phyloP scores from a whole-genome alignment of 2,797 vertebrate genomes.

The Myripristis murdjan region DNA sequence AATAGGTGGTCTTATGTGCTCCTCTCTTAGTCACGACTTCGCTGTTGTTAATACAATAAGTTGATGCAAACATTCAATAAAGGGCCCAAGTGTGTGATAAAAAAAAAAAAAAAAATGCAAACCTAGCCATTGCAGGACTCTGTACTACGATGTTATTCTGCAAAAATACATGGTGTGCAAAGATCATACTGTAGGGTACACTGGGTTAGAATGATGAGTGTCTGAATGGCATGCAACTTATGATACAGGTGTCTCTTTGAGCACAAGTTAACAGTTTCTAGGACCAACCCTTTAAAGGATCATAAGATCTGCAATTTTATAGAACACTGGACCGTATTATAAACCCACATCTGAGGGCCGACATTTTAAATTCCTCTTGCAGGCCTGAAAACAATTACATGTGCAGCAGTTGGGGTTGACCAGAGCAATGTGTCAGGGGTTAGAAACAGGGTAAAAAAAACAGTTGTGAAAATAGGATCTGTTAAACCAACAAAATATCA shows the following conservation, averaged over 20 bases:
- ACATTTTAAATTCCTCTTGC: not conserved
- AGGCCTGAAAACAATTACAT: constrained; percentile 42
- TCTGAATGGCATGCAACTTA: constrained; percentile 82
- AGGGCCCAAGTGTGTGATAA: constrained; percentile 72
- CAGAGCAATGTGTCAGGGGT: constrained; percentile 46
- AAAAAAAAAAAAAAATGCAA: constrained; percentile 74
- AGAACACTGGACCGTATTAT: constrained; percentile 1
- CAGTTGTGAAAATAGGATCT: constrained; percentile 35
- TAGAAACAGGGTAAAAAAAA: constrained; percentile 39
- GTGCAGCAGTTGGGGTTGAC: constrained; percentile 60
- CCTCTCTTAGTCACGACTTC: constrained; percentile 57
- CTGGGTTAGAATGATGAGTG: constrained; percentile 67
- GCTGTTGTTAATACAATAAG: constrained; percentile 56
- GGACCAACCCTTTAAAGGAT: constrained; percentile 30
- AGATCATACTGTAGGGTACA: constrained; percentile 81
- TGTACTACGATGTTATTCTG: constrained; percentile 77
- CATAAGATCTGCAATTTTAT: not conserved
- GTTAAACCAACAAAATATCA: constrained; percentile 26
- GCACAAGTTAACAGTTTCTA: constrained; percentile 74
- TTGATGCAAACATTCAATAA: constrained; percentile 78
- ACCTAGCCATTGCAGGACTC: constrained; percentile 67
- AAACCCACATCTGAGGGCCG: not conserved
- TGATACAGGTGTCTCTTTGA: constrained; percentile 78
- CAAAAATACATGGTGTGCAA: constrained; percentile 82
- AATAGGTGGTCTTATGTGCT: constrained; percentile 70